Conservation (phyloP, 2,888 invertebrate species). For the Drosophila engyochracea region DNA sequence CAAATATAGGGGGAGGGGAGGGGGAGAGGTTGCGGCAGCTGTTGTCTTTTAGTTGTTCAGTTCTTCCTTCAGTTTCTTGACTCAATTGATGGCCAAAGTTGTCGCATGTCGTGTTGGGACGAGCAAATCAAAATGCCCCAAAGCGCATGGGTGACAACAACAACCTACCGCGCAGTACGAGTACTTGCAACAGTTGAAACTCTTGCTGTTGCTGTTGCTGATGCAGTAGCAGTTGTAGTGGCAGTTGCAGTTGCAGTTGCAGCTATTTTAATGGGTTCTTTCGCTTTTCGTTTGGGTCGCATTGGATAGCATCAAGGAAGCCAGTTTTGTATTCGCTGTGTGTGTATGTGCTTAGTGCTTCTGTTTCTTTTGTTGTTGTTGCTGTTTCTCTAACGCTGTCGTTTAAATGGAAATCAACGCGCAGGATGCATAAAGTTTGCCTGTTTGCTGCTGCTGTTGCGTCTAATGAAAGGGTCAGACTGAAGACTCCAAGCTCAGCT, state of each 20-base stretch:
- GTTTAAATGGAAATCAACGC: conserved; percentile 81
- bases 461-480: conserved; percentile 79
- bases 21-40: not conserved
- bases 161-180: conserved; percentile 66
- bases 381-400: conserved; percentile 72
- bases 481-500: conserved; percentile 33
- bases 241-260: conserved; percentile 62
- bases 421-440: conserved; percentile 79
- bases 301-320: conserved; percentile 79
- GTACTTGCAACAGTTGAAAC: conserved; percentile 40
- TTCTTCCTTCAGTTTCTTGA: not conserved
- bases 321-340: conserved; percentile 47
- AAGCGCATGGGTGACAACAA: conserved; percentile 52
- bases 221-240: conserved; percentile 32
- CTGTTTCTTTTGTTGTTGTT: conserved; percentile 28
- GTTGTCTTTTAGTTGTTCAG: conserved; percentile 3
- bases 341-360: conserved; percentile 17
- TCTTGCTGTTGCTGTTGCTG: conserved; percentile 45
- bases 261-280: conserved; percentile 79
- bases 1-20: no score
- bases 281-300: conserved; percentile 70
- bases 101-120: conserved; percentile 67
- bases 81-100: conserved; percentile 67
- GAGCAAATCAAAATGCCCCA: conserved; percentile 62
- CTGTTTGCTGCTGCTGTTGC: conserved; percentile 58